Conservation (phyloP, 2,113 vertebrate species). For the Nothocercus nigrocapillus region DNA sequence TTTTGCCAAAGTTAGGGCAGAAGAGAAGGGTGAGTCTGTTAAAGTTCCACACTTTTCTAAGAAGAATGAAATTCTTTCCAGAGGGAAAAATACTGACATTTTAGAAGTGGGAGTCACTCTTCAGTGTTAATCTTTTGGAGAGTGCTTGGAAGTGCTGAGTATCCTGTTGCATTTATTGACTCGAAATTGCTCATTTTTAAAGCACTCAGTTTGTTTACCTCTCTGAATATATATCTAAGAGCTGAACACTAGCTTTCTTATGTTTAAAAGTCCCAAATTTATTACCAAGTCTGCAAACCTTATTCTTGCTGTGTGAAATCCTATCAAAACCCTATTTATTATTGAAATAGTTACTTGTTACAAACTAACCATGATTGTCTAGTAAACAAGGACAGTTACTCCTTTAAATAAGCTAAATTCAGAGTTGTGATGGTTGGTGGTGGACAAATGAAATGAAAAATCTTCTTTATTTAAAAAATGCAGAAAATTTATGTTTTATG, state of each 20-base stretch:
- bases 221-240: not conserved
- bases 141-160: not conserved
- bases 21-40: not conserved
- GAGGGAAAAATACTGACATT: not conserved
- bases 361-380: not conserved
- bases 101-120: not conserved
- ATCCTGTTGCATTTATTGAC: not conserved
- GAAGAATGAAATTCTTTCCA: not conserved
- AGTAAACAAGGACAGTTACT: not conserved
- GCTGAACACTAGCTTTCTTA: not conserved
- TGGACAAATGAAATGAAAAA: not conserved
- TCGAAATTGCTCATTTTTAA: not conserved
- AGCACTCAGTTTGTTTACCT: not conserved
- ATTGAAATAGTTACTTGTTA: not conserved
- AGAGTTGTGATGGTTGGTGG: not conserved
- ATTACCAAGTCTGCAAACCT: not conserved
- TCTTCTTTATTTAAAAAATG: not conserved
- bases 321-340: not conserved
- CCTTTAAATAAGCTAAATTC: not conserved
- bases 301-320: not conserved
- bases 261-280: not conserved
- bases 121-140: not conserved
- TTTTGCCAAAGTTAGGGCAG: not conserved
- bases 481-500: not conserved
- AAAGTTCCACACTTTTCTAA: not conserved